Conservation (phyloP, 2,797 vertebrate species). For the Enteromius argenteus region DNA sequence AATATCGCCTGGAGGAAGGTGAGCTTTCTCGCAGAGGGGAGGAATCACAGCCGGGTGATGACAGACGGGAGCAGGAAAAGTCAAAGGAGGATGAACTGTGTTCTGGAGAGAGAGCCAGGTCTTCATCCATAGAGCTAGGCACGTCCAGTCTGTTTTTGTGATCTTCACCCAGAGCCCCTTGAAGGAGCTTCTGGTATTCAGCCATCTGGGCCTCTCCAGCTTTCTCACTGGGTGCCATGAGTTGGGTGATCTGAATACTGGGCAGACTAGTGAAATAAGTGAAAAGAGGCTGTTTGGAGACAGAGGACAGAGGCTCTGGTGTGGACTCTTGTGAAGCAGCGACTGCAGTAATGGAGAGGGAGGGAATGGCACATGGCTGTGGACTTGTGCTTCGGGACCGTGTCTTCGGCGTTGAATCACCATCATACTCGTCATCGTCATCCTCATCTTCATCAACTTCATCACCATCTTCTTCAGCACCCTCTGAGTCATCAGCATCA, state of each 20-base stretch:
- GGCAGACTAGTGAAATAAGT: slow-evolving; percentile 94
- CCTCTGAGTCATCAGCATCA: slow-evolving; percentile 93
- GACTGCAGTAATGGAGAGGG: slow-evolving; percentile 83
- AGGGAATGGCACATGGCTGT: slow-evolving; percentile 86
- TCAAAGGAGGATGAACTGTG: slow-evolving; percentile 84
- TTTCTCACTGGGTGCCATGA: slow-evolving; percentile 81
- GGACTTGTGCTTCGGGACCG: slow-evolving; percentile 95
- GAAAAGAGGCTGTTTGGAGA: slow-evolving; percentile 86
- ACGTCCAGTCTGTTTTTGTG: slow-evolving; percentile 85
- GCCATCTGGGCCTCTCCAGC: slow-evolving; percentile 80
- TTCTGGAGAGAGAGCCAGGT: slow-evolving; percentile 80
- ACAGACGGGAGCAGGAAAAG: slow-evolving; percentile 87
- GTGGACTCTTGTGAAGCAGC: slow-evolving; percentile 79
- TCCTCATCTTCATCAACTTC: slow-evolving; percentile 96
- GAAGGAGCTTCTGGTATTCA: slow-evolving; percentile 86
- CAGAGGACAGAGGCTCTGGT: slow-evolving; percentile 76
- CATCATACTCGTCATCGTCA: slow-evolving; percentile 94
- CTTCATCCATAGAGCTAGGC: slow-evolving; percentile 91
- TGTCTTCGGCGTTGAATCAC: slow-evolving; percentile 94
- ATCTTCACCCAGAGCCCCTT: slow-evolving; percentile 81
- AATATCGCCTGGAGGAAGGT: slow-evolving; percentile 86
- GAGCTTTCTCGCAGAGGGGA: slow-evolving; percentile 88
- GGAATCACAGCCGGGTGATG: slow-evolving; percentile 88
- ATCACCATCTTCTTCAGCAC: slow-evolving; percentile 87
- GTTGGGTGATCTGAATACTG: slow-evolving; percentile 94